Percentiles rank a stretch among this genome's conserved stretches.
phyloP scores from a whole-genome alignment of 2,888 invertebrate species.

The Spilosoma lubricipeda region DNA sequence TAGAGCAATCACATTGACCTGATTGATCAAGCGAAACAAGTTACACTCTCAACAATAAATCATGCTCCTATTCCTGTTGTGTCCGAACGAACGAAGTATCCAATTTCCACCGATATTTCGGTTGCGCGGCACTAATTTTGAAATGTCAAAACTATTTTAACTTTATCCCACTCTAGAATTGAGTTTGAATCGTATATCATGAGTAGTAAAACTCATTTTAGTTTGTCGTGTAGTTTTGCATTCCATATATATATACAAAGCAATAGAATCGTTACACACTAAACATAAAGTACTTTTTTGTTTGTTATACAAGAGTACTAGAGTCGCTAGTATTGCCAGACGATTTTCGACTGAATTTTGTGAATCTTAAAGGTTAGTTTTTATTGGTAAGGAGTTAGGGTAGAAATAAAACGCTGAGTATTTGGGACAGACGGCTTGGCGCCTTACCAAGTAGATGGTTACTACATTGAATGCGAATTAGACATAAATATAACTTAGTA shows the following conservation, averaged over 20 bases:
- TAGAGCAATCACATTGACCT: background rate
- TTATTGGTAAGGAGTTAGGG: slow-evolving; percentile 24
- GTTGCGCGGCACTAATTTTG: slow-evolving; percentile 40
- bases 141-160: slow-evolving; percentile 47
- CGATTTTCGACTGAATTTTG: slow-evolving; percentile 18
- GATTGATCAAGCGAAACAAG: slow-evolving; percentile 2
- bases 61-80: slow-evolving; percentile 21
- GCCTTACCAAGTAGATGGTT: slow-evolving; percentile 64
- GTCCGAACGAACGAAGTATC: slow-evolving; percentile 18
- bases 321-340: background rate
- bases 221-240: slow-evolving; percentile 11
- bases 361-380: slow-evolving; percentile 13
- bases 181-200: slow-evolving; percentile 24
- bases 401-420: slow-evolving; percentile 56
- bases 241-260: slow-evolving; percentile 14
- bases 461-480: slow-evolving; percentile 42
- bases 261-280: slow-evolving; percentile 8
- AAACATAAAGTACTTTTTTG: slow-evolving; percentile 18
- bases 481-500: slow-evolving; percentile 36
- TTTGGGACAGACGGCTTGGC: slow-evolving; percentile 78
- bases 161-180: background rate
- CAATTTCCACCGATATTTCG: slow-evolving; percentile 31
- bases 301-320: slow-evolving; percentile 12
- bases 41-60: slow-evolving; percentile 22
- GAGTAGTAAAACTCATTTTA: slow-evolving; percentile 10